A percentile compares a stretch with the other conserved stretches of the same genome.
Evolutionary conservation across 2,113 vertebrate genomes (phyloP).

Genomic region (Dipodomys merriami): DNA sequence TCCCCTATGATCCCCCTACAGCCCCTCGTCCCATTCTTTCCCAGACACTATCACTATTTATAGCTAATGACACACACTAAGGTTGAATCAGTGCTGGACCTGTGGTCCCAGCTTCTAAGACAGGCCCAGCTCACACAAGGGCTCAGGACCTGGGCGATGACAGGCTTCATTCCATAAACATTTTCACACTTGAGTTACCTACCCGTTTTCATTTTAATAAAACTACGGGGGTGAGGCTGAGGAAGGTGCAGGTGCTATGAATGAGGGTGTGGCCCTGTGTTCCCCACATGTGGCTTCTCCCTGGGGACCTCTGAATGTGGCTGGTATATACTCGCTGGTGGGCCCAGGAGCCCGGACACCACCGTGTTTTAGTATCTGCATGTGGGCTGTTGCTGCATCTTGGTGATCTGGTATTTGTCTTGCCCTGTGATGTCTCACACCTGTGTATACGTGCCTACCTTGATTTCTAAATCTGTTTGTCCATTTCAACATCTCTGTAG

Average conservation of each 20-base stretch:
- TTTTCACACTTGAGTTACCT: not conserved
- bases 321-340: not conserved
- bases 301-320: rapidly evolving
- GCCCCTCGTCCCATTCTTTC: not conserved
- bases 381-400: not conserved
- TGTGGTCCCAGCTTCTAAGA: not conserved
- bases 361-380: not conserved
- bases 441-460: not conserved
- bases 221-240: not conserved
- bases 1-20: not conserved
- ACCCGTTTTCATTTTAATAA: not conserved
- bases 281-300: not conserved
- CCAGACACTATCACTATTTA: not conserved
- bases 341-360: not conserved
- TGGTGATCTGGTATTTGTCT: not conserved
- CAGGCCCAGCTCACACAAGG: rapidly evolving
- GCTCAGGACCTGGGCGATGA: not conserved
- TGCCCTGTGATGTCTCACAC: not conserved
- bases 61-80: not conserved
- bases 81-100: not conserved
- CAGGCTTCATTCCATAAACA: not conserved
- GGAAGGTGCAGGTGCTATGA: not conserved
- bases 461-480: not conserved
- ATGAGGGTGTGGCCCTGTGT: rapidly evolving
- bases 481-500: not conserved